Evolutionary conservation across 2,797 vertebrate genomes (phyloP).

Genomic region (Chelidonichthys spinosus): DNA sequence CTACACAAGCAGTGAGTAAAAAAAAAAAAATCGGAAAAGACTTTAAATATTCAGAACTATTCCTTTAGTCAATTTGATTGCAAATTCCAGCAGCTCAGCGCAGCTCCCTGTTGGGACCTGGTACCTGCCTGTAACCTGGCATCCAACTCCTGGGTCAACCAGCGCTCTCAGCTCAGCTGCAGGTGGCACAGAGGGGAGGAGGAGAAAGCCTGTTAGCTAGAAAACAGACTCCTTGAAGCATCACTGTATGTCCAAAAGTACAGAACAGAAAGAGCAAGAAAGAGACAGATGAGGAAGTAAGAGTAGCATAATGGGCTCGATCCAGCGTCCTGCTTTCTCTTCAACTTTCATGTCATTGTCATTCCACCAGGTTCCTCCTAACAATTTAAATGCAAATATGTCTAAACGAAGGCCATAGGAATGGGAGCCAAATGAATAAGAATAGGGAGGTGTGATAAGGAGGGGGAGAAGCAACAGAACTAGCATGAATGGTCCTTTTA

Average conservation of each 20-base stretch:
- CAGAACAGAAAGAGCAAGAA: conserved; percentile 35
- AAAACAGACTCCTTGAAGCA: conserved; percentile 41
- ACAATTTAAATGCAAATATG: conserved; percentile 79
- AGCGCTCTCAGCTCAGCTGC: conserved; percentile 70
- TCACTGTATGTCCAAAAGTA: conserved; percentile 32
- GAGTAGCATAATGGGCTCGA: neutral
- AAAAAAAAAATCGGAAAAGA: conserved; percentile 34
- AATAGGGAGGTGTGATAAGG: conserved; percentile 58
- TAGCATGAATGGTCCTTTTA: conserved; percentile 39
- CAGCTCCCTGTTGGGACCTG: conserved; percentile 51
- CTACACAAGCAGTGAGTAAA: conserved; percentile 23
- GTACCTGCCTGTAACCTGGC: conserved; percentile 73
- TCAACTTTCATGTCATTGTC: conserved; percentile 59
- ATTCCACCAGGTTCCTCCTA: conserved; percentile 55
- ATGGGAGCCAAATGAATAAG: conserved; percentile 55
- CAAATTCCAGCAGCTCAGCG: conserved; percentile 37
- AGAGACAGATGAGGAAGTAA: conserved; percentile 35
- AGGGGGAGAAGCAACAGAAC: conserved; percentile 31
- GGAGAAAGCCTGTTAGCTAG: conserved; percentile 67
- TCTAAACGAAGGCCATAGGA: conserved; percentile 57
- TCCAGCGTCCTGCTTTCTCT: conserved; percentile 29
- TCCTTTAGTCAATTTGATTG: conserved; percentile 46
- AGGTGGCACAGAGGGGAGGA: conserved; percentile 68
- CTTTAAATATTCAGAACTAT: conserved; percentile 43
- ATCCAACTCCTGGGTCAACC: conserved; percentile 68